These are phyloP conservation scores for Dryobota labecula DNA, from an alignment of 2,888 invertebrate species.

Conservation along the genomic window DNA sequence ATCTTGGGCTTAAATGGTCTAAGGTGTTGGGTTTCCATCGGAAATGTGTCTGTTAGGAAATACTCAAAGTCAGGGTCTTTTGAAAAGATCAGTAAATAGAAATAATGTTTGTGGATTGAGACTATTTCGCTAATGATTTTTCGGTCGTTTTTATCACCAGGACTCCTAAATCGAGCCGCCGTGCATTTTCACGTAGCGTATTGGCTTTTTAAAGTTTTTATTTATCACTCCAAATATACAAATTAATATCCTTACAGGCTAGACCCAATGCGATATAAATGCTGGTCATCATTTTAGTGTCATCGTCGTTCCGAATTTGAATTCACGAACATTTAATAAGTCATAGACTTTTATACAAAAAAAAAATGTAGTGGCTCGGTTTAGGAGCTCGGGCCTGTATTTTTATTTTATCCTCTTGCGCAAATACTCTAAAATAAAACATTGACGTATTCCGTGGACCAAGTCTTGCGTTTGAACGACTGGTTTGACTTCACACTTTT, in stretches of 20 bases:
- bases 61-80: not conserved
- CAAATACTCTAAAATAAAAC: not conserved
- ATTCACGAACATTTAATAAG: too few relatives aligned
- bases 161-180: too few relatives aligned
- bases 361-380: too few relatives aligned
- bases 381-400: not conserved
- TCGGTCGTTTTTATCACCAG: not conserved
- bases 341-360: too few relatives aligned
- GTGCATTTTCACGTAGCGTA: too few relatives aligned
- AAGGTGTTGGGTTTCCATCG: not conserved
- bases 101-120: not conserved
- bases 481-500: constrained; percentile 37
- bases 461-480: constrained; percentile 27
- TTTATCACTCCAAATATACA: too few relatives aligned
- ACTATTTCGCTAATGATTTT: not conserved
- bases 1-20: not conserved
- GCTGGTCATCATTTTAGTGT: too few relatives aligned
- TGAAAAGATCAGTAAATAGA: not conserved
- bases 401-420: constrained; percentile 19
- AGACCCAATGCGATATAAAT: too few relatives aligned
- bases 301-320: too few relatives aligned
- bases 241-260: too few relatives aligned
- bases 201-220: too few relatives aligned
- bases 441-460: constrained; percentile 23
- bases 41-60: not conserved